These are phyloP conservation scores for Spea hammondii DNA, from an alignment of 2,797 vertebrate species.

Conservation along the genomic window DNA sequence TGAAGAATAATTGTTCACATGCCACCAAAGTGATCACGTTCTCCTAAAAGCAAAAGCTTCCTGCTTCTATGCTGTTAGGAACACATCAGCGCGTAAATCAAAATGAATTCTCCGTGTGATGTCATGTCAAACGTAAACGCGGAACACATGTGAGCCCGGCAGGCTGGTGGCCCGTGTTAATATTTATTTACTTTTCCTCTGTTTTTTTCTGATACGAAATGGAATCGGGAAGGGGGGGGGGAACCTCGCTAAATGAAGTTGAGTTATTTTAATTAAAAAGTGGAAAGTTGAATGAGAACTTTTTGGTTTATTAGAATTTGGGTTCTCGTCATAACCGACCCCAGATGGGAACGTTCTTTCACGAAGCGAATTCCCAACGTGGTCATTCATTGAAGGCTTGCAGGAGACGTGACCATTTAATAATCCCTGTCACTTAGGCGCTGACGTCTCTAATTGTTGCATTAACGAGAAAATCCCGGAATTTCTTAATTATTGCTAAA, in stretches of 20 bases:
- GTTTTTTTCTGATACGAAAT: not conserved
- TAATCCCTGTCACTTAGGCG: not conserved
- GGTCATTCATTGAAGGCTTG: not conserved
- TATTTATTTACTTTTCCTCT: not conserved
- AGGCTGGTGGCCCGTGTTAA: constrained; percentile 9
- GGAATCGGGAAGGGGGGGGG: not conserved
- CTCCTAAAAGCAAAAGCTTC: constrained; percentile 50
- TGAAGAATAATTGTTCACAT: constrained; percentile 15
- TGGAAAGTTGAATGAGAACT: no score
- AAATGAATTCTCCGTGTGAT: constrained; percentile 66
- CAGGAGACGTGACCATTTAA: not conserved
- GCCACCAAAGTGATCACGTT: not conserved
- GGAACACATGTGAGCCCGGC: constrained; percentile 60
- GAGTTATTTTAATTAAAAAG: no score
- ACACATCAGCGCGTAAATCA: constrained; percentile 71
- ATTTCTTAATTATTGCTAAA: not conserved
- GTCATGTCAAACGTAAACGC: constrained; percentile 61
- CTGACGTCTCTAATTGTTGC: constrained; percentile 1
- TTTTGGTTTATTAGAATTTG: no score
- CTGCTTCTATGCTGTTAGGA: constrained; percentile 57
- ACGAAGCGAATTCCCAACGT: not conserved
- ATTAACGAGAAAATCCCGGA: not conserved
- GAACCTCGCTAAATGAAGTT: no score
- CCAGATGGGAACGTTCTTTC: constrained; percentile 17
- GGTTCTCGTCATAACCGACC: constrained; percentile 5